Evolutionary conservation across 2,797 vertebrate species (phyloP).

Genomic region (Acropternis orthonyx): DNA sequence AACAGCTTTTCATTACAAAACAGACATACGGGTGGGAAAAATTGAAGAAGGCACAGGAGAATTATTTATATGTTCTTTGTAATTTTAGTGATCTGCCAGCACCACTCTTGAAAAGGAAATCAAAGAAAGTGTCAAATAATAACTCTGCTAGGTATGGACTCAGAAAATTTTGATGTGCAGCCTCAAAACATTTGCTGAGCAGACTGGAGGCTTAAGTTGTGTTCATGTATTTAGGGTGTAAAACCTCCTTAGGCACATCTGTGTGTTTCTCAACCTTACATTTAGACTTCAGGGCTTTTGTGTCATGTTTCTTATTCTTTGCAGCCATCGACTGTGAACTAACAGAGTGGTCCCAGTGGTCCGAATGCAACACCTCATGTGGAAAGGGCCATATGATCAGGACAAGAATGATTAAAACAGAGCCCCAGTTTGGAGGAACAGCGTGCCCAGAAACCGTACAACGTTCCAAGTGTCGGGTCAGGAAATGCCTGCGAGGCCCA

Average conservation of each 20-base stretch:
- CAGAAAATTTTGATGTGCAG: neutral
- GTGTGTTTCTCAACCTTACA: neutral
- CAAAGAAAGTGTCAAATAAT: neutral
- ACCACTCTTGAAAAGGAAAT: neutral
- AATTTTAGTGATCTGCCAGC: neutral
- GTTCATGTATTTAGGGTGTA: neutral
- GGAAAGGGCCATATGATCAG: constrained; percentile 95
- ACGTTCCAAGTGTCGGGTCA: constrained; percentile 90
- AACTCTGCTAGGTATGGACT: neutral
- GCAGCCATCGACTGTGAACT: constrained; percentile 91
- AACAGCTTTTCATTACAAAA: constrained; percentile 15
- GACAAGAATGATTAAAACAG: constrained; percentile 88
- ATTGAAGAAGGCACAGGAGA: neutral
- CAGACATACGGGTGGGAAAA: neutral
- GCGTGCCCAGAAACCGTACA: constrained; percentile 91
- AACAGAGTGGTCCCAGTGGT: constrained; percentile 95
- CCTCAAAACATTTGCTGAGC: neutral
- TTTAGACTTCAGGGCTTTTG: neutral
- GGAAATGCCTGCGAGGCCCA: constrained; percentile 88
- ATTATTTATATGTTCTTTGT: neutral
- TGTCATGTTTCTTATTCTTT: neutral
- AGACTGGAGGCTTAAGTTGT: neutral
- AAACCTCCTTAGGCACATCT: neutral
- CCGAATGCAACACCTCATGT: constrained; percentile 97
- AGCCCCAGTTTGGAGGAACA: constrained; percentile 94